Conservation (phyloP, 1,140 invertebrate species). For the Orchesella cincta region DNA sequence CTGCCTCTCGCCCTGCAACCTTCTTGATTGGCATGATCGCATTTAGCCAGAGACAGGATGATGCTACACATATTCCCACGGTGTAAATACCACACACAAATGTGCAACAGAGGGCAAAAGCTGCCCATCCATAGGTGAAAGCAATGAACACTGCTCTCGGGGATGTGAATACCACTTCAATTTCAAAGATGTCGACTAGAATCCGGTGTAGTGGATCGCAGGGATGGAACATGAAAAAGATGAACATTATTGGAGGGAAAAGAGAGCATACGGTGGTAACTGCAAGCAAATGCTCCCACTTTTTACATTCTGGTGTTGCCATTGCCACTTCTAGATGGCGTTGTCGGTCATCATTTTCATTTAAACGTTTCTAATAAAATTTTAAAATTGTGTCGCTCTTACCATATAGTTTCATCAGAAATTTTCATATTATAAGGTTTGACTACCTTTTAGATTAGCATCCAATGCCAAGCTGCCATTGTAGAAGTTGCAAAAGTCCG, state of each 20-base stretch:
- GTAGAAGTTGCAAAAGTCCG: neutral
- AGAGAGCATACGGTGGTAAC: neutral
- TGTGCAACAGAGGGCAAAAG: neutral
- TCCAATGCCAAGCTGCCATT: neutral
- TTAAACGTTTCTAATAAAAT: neutral
- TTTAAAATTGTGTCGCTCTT: too few relatives aligned
- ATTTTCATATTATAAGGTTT: too few relatives aligned
- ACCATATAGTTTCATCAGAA: too few relatives aligned
- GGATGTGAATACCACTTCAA: neutral
- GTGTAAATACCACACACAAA: neutral
- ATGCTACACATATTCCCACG: neutral
- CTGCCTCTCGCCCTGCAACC: neutral
- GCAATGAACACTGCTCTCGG: neutral
- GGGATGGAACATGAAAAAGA: neutral
- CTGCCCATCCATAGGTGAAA: neutral
- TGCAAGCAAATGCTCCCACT: neutral
- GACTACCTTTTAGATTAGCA: neutral
- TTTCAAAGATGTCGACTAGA: neutral
- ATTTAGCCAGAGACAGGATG: neutral
- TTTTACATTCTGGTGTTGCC: neutral
- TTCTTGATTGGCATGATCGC: neutral
- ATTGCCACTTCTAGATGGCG: neutral
- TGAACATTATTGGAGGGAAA: neutral
- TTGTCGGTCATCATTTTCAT: neutral
- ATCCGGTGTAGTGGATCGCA: neutral